These are phyloP conservation scores for Liasis olivaceus DNA, from an alignment of 2,797 vertebrate species.

Conservation along the genomic window DNA sequence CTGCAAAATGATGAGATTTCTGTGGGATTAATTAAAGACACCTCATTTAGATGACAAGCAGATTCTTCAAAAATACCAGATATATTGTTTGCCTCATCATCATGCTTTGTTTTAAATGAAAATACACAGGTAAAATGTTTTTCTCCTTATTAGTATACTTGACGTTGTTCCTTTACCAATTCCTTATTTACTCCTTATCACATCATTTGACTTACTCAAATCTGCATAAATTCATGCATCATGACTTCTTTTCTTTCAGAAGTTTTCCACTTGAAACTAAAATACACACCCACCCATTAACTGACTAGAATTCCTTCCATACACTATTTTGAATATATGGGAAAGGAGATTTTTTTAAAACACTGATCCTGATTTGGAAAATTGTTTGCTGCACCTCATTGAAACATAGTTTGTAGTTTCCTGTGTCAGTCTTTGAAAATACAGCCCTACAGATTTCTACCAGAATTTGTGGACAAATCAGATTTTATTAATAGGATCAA, in stretches of 20 bases:
- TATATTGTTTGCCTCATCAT: constrained; percentile 18
- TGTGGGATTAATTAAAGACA: constrained; percentile 42
- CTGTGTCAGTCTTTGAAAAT: background rate
- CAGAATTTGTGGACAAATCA: background rate
- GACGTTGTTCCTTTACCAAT: constrained; percentile 18
- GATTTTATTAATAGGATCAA: background rate
- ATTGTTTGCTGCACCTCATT: background rate
- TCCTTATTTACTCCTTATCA: constrained; percentile 8
- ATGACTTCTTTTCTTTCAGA: background rate
- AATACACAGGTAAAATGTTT: constrained; percentile 19
- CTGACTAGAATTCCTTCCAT: background rate
- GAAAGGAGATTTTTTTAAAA: background rate
- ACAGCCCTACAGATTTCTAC: background rate
- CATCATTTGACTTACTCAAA: background rate
- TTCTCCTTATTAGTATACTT: constrained; percentile 12
- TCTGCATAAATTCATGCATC: background rate
- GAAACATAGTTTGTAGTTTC: background rate
- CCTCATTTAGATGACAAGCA: constrained; percentile 44
- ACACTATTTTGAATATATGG: background rate
- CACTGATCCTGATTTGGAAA: background rate
- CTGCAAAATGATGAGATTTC: constrained; percentile 19
- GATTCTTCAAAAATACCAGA: constrained; percentile 35
- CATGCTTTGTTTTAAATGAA: background rate
- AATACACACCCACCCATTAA: background rate
- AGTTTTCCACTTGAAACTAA: constrained; percentile 25